These are phyloP conservation scores for Steinernema khuongi DNA, from an alignment of 1,140 invertebrate species.

Conservation along the genomic window DNA sequence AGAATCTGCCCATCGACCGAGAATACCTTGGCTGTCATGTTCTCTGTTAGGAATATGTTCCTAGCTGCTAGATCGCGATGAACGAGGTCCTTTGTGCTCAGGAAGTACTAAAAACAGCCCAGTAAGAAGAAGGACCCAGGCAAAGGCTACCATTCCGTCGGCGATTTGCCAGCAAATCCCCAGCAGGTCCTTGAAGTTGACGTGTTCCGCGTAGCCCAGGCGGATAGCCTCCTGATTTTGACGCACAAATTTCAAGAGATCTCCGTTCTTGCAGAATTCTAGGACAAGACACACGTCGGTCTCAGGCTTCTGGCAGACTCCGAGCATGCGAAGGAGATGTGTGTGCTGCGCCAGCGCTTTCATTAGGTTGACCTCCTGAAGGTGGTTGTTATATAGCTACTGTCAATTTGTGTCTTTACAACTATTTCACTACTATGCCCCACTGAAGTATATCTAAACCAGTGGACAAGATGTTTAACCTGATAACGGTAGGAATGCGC, in stretches of 20 bases:
- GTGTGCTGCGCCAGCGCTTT: background rate
- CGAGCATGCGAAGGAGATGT: background rate
- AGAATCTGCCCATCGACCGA: background rate
- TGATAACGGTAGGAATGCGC: too few species aligned
- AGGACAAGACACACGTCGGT: background rate
- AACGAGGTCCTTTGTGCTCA: constrained; percentile 66
- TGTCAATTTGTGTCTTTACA: too few species aligned
- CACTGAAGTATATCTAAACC: background rate
- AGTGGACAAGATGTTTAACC: background rate
- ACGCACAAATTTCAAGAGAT: background rate
- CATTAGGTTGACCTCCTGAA: background rate
- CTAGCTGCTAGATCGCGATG: constrained; percentile 71
- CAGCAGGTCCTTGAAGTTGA: background rate
- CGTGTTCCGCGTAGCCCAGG: background rate
- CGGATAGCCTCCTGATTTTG: background rate
- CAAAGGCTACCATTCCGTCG: background rate
- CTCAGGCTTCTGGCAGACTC: background rate
- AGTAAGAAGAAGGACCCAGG: background rate
- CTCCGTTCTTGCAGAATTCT: background rate
- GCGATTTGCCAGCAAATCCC: background rate
- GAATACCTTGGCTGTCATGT: constrained; percentile 7
- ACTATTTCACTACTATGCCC: background rate
- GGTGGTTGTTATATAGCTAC: too few species aligned
- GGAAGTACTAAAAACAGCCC: background rate
- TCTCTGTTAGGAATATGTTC: constrained; percentile 83